Evolutionary conservation across 92 coral and sea anemone species (phyloP).

Genomic region (Bergia sp.): DNA sequence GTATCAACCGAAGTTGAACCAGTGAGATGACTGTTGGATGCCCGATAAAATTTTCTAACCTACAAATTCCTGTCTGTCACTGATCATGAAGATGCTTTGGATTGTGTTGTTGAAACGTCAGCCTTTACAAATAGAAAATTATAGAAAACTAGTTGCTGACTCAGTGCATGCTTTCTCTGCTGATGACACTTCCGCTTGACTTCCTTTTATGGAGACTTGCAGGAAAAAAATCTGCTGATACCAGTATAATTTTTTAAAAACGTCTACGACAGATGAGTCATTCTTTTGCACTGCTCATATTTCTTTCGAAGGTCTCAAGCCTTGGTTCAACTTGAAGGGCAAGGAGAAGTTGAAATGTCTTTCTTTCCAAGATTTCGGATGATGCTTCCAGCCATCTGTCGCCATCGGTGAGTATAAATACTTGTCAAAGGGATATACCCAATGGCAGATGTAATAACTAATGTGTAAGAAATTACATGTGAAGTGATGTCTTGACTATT

Average conservation of each 20-base stretch:
- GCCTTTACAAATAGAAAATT: background rate
- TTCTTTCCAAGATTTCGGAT: constrained; percentile 59
- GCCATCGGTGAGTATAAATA: constrained; percentile 53
- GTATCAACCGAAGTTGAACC: background rate
- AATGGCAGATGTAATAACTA: too few relatives aligned
- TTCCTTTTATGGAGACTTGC: constrained; percentile 46
- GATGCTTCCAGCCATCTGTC: constrained; percentile 58
- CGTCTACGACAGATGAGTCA: background rate
- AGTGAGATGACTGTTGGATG: too few relatives aligned
- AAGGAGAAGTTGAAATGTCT: constrained; percentile 39
- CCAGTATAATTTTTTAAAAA: background rate
- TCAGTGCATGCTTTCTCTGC: background rate
- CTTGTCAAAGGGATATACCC: background rate
- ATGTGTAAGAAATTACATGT: too few relatives aligned
- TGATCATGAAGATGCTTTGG: background rate
- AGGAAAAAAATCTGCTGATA: background rate
- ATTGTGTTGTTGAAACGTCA: too few relatives aligned
- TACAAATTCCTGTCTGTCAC: too few relatives aligned
- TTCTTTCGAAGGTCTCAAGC: background rate
- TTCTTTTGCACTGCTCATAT: background rate
- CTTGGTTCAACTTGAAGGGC: background rate
- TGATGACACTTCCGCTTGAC: constrained; percentile 67
- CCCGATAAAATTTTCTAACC: too few relatives aligned
- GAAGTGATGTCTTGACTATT: background rate
- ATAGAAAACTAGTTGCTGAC: background rate